Evolutionary conservation across 2,113 vertebrate species (phyloP), one percentile per base, ranked within the genome.

Genomic region (Mustela nigripes): DNA sequence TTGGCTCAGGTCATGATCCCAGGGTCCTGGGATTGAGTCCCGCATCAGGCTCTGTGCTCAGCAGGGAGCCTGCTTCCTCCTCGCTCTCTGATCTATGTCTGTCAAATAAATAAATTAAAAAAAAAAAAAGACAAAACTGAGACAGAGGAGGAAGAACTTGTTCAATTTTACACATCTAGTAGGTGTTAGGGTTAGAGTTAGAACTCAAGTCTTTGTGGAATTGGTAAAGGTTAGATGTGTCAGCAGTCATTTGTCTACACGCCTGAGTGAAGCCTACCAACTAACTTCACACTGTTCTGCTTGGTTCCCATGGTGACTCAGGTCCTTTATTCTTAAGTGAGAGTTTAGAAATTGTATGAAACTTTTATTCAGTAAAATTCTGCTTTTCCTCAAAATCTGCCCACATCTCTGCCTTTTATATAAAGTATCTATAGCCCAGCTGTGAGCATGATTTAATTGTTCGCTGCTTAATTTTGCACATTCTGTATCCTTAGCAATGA

Each of bases 41-140:
- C 36, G 36, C 36, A 36, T 36, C 36, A 36, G 36, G 36, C 36
- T 36, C 36, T 39, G 39, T 39, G 39, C 39, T 39, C 39, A 39
- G 39, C 39, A 39, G 39, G 39, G 39, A 39, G 39, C 39, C 39
- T 39, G 39, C 39, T 39, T 39, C 39, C 39, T 39, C 39, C 39
- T 39, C 39, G 39, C 39, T 39, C 39, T 39, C 39, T 39, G 39
- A 39, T 39, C 39, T 39, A 39, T 39, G 39, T 39, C 39, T 39
- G 39, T 39, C 39, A 39, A 39, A 39, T 39, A 39, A 39, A 39
- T 39, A 39, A 39, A 39, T 39, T 39, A 4, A 39, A 39, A 39
- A 39, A 39, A 36, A 82, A 60, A 96, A 60, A 89, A 88, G 90
- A 86, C 22, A 56, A 58, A 88, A 74, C 39, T 94, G 53, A 58